These are phyloP conservation scores for Pomacea canaliculata DNA, from an alignment of 2,888 invertebrate species.

Conservation along the genomic window DNA sequence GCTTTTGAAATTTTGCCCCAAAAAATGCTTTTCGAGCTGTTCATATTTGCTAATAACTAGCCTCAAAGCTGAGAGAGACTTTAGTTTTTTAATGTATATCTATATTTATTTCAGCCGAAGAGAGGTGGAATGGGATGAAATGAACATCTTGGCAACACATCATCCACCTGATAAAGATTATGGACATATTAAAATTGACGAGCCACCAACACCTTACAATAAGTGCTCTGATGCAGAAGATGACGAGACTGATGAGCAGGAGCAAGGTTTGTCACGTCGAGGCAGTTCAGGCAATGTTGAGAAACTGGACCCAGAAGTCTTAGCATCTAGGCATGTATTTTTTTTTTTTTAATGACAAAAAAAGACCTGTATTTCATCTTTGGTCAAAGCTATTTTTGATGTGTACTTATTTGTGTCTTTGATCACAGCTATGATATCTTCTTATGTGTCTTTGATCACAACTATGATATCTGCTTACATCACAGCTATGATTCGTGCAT, in stretches of 20 bases:
- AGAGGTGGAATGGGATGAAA: slow-evolving; percentile 81
- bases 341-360: not conserved
- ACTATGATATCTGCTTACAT: too few species aligned
- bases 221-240: slow-evolving; percentile 72
- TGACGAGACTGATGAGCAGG: slow-evolving; percentile 69
- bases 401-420: not conserved
- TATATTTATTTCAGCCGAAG: slow-evolving; percentile 34
- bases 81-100: too few species aligned
- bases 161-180: slow-evolving; percentile 99
- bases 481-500: too few species aligned
- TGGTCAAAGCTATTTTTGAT: too few species aligned
- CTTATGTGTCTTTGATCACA: too few species aligned
- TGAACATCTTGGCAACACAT: slow-evolving; percentile 97
- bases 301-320: slow-evolving; percentile 42
- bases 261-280: slow-evolving; percentile 56
- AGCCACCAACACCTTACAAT: slow-evolving; percentile 95
- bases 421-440: too few species aligned
- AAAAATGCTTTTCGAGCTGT: too few species aligned
- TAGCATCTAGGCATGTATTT: slow-evolving; percentile 46
- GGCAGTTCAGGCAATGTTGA: slow-evolving; percentile 43
- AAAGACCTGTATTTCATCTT: too few species aligned
- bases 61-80: too few species aligned
- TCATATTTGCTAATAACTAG: too few species aligned
- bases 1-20: too few species aligned
- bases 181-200: slow-evolving; percentile 94